A percentile compares a stretch with the other conserved stretches of the same genome.
Evolutionary conservation across 2,888 invertebrate genomes (phyloP).

Genomic region (Phortica okadai): DNA sequence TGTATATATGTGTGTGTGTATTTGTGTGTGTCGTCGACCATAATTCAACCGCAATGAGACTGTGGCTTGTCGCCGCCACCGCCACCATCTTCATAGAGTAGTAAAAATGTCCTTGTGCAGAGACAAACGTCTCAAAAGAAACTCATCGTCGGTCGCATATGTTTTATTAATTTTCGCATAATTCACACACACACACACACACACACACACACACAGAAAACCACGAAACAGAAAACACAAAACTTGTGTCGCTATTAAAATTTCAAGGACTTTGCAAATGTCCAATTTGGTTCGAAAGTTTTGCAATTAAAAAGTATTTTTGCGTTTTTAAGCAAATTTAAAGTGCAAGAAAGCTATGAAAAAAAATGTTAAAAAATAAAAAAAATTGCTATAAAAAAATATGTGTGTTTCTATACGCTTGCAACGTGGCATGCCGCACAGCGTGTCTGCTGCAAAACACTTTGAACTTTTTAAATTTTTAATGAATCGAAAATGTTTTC

Average conservation of each 20-base stretch:
- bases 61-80: slow-evolving; percentile 51
- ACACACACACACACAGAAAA: background rate
- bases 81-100: background rate
- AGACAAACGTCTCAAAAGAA: background rate
- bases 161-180: slow-evolving; percentile 31
- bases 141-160: slow-evolving; percentile 11
- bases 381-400: slow-evolving; percentile 25
- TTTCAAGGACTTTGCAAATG: slow-evolving; percentile 14
- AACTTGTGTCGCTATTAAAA: slow-evolving; percentile 13
- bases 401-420: slow-evolving; percentile 2
- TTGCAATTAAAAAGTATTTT: slow-evolving; percentile 17
- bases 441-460: slow-evolving; percentile 61
- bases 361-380: slow-evolving; percentile 4
- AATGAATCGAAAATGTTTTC: slow-evolving; percentile 75
- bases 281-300: slow-evolving; percentile 14
- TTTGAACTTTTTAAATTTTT: slow-evolving; percentile 76
- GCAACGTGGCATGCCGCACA: slow-evolving; percentile 16
- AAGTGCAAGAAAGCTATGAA: background rate
- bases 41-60: slow-evolving; percentile 56
- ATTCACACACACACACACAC: background rate
- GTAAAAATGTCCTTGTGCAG: background rate
- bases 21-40: slow-evolving; percentile 48
- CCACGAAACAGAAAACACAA: slow-evolving; percentile 3
- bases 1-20: slow-evolving; percentile 33
- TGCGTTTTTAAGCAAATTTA: background rate